Conservation (phyloP, 1,140 invertebrate species). For the Nasonia longicornis region DNA sequence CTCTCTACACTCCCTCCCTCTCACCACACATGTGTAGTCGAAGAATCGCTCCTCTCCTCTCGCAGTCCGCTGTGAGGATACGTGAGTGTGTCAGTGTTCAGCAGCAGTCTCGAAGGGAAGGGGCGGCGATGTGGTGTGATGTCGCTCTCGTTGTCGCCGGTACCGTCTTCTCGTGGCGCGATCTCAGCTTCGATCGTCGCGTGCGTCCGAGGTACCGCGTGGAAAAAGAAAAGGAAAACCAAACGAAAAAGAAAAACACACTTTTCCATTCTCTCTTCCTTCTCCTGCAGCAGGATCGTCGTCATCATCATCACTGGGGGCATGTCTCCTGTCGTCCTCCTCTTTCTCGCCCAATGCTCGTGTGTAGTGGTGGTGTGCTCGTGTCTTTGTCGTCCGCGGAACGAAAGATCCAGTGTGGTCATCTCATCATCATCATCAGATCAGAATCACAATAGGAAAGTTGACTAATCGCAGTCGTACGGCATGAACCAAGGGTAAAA, state of each 20-base stretch:
- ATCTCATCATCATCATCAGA: not conserved
- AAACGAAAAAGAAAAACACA: constrained; percentile 29
- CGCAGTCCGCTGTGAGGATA: not conserved
- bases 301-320: not conserved
- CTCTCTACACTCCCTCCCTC: constrained; percentile 50
- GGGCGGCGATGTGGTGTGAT: not conserved
- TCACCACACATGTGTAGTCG: constrained; percentile 1
- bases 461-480: not conserved
- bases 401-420: not conserved
- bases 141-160: not conserved
- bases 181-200: constrained; percentile 2
- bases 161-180: not conserved
- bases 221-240: constrained; percentile 8
- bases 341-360: not conserved
- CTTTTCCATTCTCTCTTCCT: constrained; percentile 16
- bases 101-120: not conserved
- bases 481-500: not conserved
- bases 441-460: not conserved
- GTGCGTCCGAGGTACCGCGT: not conserved
- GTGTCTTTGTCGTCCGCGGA: constrained; percentile 2
- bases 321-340: not conserved
- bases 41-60: constrained; percentile 3
- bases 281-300: constrained; percentile 2
- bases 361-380: not conserved
- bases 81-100: not conserved